Percentiles rank a stretch among this genome's conserved stretches.
phyloP scores from a whole-genome alignment of 2,797 vertebrate genomes.

The Eremophila alpestris region DNA sequence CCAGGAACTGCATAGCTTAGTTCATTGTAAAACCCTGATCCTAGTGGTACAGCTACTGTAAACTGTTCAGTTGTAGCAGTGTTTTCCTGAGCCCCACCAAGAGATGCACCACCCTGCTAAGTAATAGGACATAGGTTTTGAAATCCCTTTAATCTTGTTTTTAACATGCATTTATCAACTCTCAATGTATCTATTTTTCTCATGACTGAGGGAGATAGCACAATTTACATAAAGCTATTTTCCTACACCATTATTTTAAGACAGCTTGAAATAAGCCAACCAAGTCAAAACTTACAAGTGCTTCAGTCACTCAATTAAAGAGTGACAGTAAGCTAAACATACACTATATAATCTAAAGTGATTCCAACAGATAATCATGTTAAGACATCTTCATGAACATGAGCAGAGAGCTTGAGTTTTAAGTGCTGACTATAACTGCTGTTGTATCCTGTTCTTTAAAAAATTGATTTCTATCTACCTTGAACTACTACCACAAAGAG shows the following conservation, averaged over 20 bases:
- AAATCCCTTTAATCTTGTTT: neutral
- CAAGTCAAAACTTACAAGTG: neutral
- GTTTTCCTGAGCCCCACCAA: neutral
- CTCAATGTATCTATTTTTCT: neutral
- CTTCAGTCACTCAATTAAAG: neutral
- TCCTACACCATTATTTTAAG: neutral
- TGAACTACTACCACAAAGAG: neutral
- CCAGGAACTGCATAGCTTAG: neutral
- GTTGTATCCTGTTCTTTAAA: neutral
- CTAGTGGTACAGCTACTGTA: neutral
- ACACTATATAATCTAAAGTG: neutral
- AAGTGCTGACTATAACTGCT: neutral
- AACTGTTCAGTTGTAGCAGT: neutral
- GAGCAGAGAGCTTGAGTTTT: neutral
- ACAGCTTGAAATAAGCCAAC: neutral
- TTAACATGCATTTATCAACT: neutral
- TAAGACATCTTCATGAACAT: neutral
- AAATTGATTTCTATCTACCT: neutral
- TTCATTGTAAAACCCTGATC: neutral
- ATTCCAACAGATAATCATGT: neutral
- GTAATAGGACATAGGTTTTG: fast-evolving
- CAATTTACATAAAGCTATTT: neutral
- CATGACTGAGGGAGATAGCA: neutral
- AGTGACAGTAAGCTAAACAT: neutral
- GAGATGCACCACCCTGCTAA: neutral